Base-by-base conservation (phyloP, 1,140 invertebrate species). In the Macrobrachium rosenbergii region DNA sequence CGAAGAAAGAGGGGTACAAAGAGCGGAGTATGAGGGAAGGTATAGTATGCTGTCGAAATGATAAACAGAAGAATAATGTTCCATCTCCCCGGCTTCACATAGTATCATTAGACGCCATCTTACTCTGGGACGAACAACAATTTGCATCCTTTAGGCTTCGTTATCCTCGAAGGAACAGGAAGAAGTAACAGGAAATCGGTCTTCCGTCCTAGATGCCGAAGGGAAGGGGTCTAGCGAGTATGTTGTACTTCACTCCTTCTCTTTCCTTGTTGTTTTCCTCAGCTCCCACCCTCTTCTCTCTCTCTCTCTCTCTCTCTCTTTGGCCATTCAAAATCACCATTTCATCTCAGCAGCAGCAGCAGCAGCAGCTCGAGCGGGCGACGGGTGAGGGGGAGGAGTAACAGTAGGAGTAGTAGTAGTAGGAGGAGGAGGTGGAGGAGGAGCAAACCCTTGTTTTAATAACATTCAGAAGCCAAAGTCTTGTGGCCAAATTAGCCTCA, bases 401-500 rank as follows among this genome's bases (percentile, higher is more conserved):
- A 52, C 52, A 52, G 52, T 2, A 52, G 52, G 52, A 52, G 52
- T 52, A 52, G 52, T 52, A 52, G 52, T 52, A 52, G 52, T 52
- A 52, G 52, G 52, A 52, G 52, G 52, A 52, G 52, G 52, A 52
- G 52, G 52, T 52, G 63, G 78, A 87, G 84, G 78, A 87, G 84
- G 84, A 87, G 84, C 77, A 59, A 87, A 63, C 84, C 78, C 78
- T 82, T 87, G 84, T 87, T 87, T 87, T 87, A 87, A 87, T 87
- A 87, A 87, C 84, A 87, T 87, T 87, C 84, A 82, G 84, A 87
- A 87, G 84, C 84, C 84, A 87, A 52, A 87, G 84, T 87, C 84
- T 87, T 87, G 84, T 87, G 84, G 84, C 84, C 84, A 87, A 87
- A 87, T 87, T 87, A 87, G 84, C 84, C 84, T 87, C 84, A 87